Percentiles rank a stretch among this genome's conserved stretches.
These are phyloP conservation scores for Buathra laborator DNA, from an alignment of 2,888 invertebrate species.

Conservation along the genomic window DNA sequence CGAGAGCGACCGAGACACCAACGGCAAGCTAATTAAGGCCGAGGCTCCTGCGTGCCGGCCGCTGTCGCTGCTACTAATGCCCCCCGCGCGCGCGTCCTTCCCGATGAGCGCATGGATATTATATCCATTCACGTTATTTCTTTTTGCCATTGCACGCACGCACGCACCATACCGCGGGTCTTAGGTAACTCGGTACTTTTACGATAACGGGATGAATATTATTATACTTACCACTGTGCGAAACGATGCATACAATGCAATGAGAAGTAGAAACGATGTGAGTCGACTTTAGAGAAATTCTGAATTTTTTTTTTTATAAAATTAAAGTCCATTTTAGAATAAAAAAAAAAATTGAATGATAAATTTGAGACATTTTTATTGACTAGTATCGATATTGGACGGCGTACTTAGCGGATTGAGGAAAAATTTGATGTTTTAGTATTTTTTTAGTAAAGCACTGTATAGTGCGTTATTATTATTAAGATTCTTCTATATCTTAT, in stretches of 20 bases:
- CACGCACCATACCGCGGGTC: conserved; percentile 47
- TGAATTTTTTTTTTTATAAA: not conserved
- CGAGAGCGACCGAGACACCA: conserved; percentile 57
- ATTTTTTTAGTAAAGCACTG: too few species aligned
- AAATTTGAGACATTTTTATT: too few species aligned
- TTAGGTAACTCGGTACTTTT: conserved; percentile 53
- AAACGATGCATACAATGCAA: conserved; percentile 30
- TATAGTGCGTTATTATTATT: too few species aligned
- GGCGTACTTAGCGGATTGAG: too few species aligned
- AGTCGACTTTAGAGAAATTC: conserved; percentile 27
- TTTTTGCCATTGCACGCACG: conserved; percentile 42
- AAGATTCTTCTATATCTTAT: too few species aligned
- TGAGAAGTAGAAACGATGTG: conserved; percentile 21
- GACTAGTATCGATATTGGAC: too few species aligned
- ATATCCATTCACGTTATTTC: conserved; percentile 67
- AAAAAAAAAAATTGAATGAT: too few species aligned
- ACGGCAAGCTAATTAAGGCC: conserved; percentile 66
- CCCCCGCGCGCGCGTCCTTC: conserved; percentile 34
- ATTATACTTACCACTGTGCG: conserved; percentile 43
- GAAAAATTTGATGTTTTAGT: too few species aligned
- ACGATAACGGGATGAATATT: conserved; percentile 34
- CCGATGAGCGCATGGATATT: conserved; percentile 63
- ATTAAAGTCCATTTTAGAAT: too few species aligned
- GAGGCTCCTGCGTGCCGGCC: conserved; percentile 63
- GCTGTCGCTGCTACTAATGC: conserved; percentile 48